Base-by-base conservation (phyloP, 2,797 vertebrate species). In the Betta splendens region DNA sequence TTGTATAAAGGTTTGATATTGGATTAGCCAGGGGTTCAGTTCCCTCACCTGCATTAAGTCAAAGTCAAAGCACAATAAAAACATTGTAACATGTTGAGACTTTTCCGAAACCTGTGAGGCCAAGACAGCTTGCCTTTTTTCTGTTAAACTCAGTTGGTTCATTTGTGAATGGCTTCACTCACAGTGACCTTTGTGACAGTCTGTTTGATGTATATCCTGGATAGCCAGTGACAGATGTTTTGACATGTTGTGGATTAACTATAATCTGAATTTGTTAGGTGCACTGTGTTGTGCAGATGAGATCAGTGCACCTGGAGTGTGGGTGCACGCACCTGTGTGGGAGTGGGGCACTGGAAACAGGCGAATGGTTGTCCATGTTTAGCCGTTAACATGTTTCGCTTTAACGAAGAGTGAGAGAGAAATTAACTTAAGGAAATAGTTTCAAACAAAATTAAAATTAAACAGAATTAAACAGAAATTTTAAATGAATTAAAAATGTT, bases 221-320 rank as follows among this genome's bases (percentile, higher is more conserved):
- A 83, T 82, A 65, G 61, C 55, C 42, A 77, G 55, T 83, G 88
- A 89, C 75, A 82, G 87, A 82, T 88, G 83, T 89, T 89, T 87
- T 87, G 81, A 87, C 85, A 58, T 80, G 72, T 72, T 53, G 12
- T 49, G 69, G 83, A 84, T 86, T 70, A 81, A 54, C 68, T 36
- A 28, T 79, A 78, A 81, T 80, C 79, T 75, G 69, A 42, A 74
- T 67, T 64, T 87, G 82, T 85, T 85, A 75, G 80, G 68, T 77
- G 44, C 73, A 68, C 71, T 80, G 85, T 85, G 38, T 68, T 21
- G 45, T 46, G 44, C 72, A 68, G 79, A 82, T 69, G 77, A 67
- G 60, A 78, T 73, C 74, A 50, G 58, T 50, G 59, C 89, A 92
- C 89, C 88, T 90, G 89, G 83, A 51, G 49, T n/a, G 43, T 28